Evolutionary conservation across 2,113 vertebrate species (phyloP), one percentile per base, ranked within the genome.

Genomic region (Entomyzon cyanotis): DNA sequence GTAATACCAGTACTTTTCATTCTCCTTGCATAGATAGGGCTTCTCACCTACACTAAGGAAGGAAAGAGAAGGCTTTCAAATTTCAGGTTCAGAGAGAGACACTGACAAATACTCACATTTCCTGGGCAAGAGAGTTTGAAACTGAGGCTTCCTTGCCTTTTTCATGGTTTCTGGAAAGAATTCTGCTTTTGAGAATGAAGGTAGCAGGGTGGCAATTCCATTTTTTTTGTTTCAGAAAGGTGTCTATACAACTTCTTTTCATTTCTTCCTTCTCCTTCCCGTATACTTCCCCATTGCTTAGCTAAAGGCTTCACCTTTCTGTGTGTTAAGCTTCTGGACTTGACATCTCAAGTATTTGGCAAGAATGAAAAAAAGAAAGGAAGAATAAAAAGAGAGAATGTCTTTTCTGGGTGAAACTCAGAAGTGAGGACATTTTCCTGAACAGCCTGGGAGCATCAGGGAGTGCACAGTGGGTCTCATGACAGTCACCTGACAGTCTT

Each of bases 231-330:
- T 49, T 60, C 20, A 49, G 63, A 63, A 87, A 53, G 28, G 69
- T 58, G 73, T 98, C 98, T 96, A 98, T 98, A 46, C 97, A 96
- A 73, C 92, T 95, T 31, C 96, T 94, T 33, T 77, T 69, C 18
- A 75, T 90, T 80, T 94, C 96, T 64, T 62, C 62, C 92, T 97
- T 98, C 44, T 96, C 91, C 67, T 68, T 94, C 85, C 97, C 96
- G 17, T 94, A 76, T 46, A 97, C 96, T 70, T 98, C 97, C 8
- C 96, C 27, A 97, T 88, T 22, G 96, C 96, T 33, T 98, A 90
- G 39, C 98, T 98, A 91, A 98, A 98, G 23, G 94, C 89, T 44
- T 98, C 97, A 10, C 97, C 92, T 92, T 98, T 98, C 95, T 98
- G 96, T 44, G 89, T 96, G 59, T 98, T 94, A 87, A 97, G 95